A percentile compares a stretch with the other conserved stretches of the same genome.
phyloP scores from a whole-genome alignment of 2,113 vertebrate genomes.

The Xenopus laevis region DNA sequence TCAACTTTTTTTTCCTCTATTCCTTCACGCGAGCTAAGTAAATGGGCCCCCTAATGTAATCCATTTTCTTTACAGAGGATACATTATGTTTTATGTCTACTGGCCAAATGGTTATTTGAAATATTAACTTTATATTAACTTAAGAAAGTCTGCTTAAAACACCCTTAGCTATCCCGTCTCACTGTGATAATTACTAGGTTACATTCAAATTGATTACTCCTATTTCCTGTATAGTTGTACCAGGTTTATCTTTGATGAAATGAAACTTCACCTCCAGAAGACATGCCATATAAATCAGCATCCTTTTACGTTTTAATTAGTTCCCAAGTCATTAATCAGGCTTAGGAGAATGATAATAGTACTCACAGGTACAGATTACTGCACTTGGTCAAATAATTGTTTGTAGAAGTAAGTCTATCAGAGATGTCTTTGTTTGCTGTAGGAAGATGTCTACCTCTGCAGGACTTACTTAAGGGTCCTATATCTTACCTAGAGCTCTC shows the following conservation, averaged over 20 bases:
- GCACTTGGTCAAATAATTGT: conserved; percentile 1
- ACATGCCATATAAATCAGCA: conserved; percentile 51
- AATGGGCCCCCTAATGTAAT: no score
- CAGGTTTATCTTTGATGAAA: conserved; percentile 49
- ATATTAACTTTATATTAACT: neutral
- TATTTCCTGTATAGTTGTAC: conserved; percentile 15
- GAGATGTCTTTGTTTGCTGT: no score
- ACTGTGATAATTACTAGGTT: neutral
- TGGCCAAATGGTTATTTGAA: no score
- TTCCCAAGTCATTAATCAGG: conserved; percentile 55
- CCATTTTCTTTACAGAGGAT: no score
- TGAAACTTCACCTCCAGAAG: conserved; percentile 38
- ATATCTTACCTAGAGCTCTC: no score
- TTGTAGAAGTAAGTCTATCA: neutral
- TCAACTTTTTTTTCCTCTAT: no score
- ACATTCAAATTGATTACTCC: conserved; percentile 27
- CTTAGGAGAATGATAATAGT: conserved; percentile 26
- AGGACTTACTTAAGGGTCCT: no score
- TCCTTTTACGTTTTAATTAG: conserved; percentile 53
- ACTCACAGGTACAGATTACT: conserved; percentile 20
- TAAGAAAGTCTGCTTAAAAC: neutral
- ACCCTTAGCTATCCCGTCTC: neutral
- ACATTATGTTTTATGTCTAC: no score
- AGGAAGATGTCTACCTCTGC: no score
- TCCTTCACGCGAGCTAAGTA: no score